Evolutionary conservation across 2,113 vertebrate genomes (phyloP).

Genomic region (Corythornis madagascariensis): DNA sequence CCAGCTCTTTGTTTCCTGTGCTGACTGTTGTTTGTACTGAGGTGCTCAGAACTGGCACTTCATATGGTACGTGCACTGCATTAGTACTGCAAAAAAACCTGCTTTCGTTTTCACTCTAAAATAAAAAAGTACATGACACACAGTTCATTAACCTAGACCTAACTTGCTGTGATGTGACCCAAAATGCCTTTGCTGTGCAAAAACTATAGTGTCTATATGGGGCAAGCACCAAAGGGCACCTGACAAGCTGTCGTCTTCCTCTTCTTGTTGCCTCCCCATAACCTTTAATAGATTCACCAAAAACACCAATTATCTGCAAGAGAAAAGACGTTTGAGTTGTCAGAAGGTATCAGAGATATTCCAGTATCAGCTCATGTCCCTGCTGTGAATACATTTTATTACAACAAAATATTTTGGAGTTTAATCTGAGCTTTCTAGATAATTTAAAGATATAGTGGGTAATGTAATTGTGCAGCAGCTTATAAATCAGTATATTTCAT

Average conservation of each 20-base stretch:
- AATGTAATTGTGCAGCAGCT: not conserved
- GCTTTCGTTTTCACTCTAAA: not conserved
- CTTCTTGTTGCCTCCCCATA: conserved; percentile 88
- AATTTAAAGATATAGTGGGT: not conserved
- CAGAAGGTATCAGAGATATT: not conserved
- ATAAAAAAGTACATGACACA: not conserved
- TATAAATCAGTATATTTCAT: not conserved
- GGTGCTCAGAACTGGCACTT: not conserved
- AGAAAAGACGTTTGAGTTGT: not conserved
- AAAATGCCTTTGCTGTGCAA: not conserved
- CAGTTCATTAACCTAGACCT: not conserved
- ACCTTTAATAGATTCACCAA: conserved; percentile 91
- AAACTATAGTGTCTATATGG: not conserved
- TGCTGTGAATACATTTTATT: not conserved
- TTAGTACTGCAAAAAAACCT: not conserved
- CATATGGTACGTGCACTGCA: not conserved
- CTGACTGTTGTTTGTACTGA: not conserved
- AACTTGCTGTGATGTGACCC: not conserved
- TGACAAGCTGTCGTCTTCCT: conserved; percentile 91
- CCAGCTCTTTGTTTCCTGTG: not conserved
- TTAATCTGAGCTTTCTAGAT: not conserved
- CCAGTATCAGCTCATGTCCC: not conserved
- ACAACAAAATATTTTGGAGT: not conserved
- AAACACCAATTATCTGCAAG: conserved; percentile 85
- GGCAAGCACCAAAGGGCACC: conserved; percentile 73